phyloP scores from a whole-genome alignment of 2,797 vertebrate species.

The Xiphophorus birchmanni region DNA sequence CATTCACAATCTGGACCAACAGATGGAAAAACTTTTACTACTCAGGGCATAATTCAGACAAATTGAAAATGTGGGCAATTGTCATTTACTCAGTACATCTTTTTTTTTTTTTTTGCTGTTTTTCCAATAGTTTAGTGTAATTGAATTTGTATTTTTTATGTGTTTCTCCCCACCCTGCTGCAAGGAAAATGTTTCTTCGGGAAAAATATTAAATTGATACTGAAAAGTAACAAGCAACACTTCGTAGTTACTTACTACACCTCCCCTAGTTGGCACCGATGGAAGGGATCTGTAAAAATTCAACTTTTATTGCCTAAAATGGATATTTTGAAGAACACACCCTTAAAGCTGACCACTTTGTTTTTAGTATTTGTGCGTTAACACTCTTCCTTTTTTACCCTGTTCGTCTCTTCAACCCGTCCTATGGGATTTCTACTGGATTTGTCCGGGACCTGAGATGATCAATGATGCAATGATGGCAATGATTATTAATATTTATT shows the following conservation, averaged over 20 bases:
- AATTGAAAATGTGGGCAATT: neutral
- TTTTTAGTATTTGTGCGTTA: neutral
- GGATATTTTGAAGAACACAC: too few relatives aligned
- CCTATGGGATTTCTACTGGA: neutral
- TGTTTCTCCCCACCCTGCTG: too few relatives aligned
- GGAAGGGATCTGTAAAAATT: neutral
- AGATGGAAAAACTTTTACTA: neutral
- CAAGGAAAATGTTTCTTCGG: too few relatives aligned
- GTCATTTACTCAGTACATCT: neutral
- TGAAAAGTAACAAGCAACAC: neutral
- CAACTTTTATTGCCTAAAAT: neutral
- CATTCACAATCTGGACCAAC: neutral
- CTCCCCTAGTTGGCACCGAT: neutral
- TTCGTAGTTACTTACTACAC: neutral
- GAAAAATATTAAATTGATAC: too few relatives aligned
- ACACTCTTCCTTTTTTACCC: neutral
- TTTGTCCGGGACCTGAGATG: neutral
- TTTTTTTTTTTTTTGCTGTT: too few relatives aligned
- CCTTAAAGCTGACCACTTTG: neutral
- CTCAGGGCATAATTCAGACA: neutral
- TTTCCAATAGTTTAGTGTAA: too few relatives aligned
- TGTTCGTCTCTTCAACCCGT: neutral
- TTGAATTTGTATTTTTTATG: too few relatives aligned
- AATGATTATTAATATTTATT: neutral
- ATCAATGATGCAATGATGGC: neutral